Conservation (phyloP, 2,113 vertebrate species). For the Peromyscus californicus region DNA sequence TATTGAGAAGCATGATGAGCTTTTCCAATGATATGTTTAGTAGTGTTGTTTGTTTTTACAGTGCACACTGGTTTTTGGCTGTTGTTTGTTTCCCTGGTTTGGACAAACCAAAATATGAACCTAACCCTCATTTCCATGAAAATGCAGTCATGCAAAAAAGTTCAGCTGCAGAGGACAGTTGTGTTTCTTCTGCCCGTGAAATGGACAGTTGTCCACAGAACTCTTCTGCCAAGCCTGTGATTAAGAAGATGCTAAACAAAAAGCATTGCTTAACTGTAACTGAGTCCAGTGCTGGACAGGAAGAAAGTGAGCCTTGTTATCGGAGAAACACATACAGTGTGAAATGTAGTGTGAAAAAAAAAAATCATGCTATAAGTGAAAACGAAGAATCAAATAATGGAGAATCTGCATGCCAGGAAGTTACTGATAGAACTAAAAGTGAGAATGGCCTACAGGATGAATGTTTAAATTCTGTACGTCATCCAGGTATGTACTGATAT, state of each 20-base stretch:
- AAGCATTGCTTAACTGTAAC: slow-evolving; percentile 84
- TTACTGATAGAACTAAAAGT: slow-evolving; percentile 85
- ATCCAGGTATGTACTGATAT: slow-evolving; percentile 86
- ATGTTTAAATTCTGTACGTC: slow-evolving; percentile 87
- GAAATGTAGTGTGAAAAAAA: slow-evolving; percentile 87
- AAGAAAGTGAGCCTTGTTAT: slow-evolving; percentile 85
- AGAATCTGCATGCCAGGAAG: slow-evolving; percentile 86
- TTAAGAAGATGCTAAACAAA: slow-evolving; percentile 88
- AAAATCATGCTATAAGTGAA: slow-evolving; percentile 86
- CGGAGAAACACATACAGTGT: slow-evolving; percentile 84
- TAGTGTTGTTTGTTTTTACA: slow-evolving; percentile 86
- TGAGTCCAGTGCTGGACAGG: slow-evolving; percentile 85
- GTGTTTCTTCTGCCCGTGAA: slow-evolving; percentile 86
- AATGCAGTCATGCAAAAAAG: slow-evolving; percentile 83
- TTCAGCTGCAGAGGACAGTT: slow-evolving; percentile 86
- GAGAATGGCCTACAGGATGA: slow-evolving; percentile 88
- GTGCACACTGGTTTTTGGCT: slow-evolving; percentile 99
- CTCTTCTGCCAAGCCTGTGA: slow-evolving; percentile 84
- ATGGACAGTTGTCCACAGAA: slow-evolving; percentile 84
- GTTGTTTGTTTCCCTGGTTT: slow-evolving; percentile 99
- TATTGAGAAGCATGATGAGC: slow-evolving; percentile 57
- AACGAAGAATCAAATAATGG: slow-evolving; percentile 86
- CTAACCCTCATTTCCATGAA: slow-evolving; percentile 92
- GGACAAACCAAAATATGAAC: slow-evolving; percentile 90
- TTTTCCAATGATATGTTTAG: slow-evolving; percentile 58